Conservation (phyloP, 2,888 invertebrate genomes). For the Cephus nigrinus region DNA sequence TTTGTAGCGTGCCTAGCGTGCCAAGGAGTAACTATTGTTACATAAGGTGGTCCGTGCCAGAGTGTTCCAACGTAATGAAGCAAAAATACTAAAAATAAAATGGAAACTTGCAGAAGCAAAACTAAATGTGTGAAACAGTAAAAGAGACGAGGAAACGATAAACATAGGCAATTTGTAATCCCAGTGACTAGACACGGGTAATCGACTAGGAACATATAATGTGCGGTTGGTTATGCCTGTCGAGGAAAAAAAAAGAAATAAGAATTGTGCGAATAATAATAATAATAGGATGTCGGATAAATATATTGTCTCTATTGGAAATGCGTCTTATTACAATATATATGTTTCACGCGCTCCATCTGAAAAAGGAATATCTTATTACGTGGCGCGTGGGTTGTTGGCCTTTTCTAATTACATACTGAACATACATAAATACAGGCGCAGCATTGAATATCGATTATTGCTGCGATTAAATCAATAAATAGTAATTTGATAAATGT, state of each 20-base stretch:
- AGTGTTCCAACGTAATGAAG: conserved; percentile 22
- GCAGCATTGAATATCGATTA: background rate
- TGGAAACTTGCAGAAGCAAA: background rate
- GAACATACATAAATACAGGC: background rate
- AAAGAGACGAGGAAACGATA: background rate
- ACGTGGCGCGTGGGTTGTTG: conserved; percentile 35
- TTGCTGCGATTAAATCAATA: conserved; percentile 2
- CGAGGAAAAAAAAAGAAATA: conserved; percentile 20
- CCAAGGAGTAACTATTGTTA: conserved; percentile 30
- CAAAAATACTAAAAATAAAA: background rate
- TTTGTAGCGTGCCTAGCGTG: conserved; percentile 34
- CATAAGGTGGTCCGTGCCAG: conserved; percentile 24
- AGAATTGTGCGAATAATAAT: conserved; percentile 12
- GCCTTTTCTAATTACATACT: conserved; percentile 28
- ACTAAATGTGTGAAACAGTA: background rate
- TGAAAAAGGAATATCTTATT: conserved; percentile 33
- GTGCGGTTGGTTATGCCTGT: conserved; percentile 10
- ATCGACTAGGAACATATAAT: background rate
- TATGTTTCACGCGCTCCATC: conserved; percentile 38
- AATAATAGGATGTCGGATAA: conserved; percentile 7
- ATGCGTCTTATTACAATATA: conserved; percentile 22
- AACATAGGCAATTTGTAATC: background rate
- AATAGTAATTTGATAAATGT: conserved; percentile 20
- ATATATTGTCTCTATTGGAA: conserved; percentile 5
- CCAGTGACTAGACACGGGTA: background rate